Evolutionary conservation across 2,113 vertebrate species (phyloP).

Genomic region (Hypocryptadius cinnamomeus): DNA sequence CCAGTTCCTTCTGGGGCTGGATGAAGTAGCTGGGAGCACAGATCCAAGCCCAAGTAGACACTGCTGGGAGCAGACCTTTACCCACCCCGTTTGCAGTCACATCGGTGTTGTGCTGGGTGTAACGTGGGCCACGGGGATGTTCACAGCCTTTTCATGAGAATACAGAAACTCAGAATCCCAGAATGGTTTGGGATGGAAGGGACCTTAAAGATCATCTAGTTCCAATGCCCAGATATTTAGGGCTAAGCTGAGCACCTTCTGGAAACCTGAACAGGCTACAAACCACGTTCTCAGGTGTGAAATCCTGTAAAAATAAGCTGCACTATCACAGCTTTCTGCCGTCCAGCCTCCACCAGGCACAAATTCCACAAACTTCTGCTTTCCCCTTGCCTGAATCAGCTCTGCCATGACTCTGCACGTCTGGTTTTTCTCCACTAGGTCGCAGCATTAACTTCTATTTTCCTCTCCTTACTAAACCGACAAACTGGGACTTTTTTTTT

Average conservation of each 20-base stretch:
- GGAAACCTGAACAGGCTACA: neutral
- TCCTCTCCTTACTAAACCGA: neutral
- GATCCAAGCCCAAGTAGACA: neutral
- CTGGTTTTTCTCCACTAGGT: constrained; percentile 14
- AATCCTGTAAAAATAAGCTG: neutral
- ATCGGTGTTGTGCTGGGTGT: neutral
- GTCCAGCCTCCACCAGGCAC: neutral
- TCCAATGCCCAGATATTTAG: neutral
- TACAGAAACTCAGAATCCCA: neutral
- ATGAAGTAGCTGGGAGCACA: neutral
- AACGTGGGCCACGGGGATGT: fast-evolving
- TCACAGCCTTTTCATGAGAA: neutral
- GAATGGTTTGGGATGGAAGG: neutral
- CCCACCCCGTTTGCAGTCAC: neutral
- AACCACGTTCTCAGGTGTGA: neutral
- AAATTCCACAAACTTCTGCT: neutral
- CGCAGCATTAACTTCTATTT: constrained; percentile 34
- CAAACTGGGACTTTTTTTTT: neutral
- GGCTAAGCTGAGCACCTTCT: neutral
- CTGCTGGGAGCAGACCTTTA: neutral
- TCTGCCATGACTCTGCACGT: neutral
- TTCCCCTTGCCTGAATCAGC: neutral
- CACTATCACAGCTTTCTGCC: fast-evolving
- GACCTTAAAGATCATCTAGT: neutral
- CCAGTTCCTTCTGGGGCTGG: neutral